phyloP scores from a whole-genome alignment of 2,888 invertebrate species.

The Stegophylla sp. region DNA sequence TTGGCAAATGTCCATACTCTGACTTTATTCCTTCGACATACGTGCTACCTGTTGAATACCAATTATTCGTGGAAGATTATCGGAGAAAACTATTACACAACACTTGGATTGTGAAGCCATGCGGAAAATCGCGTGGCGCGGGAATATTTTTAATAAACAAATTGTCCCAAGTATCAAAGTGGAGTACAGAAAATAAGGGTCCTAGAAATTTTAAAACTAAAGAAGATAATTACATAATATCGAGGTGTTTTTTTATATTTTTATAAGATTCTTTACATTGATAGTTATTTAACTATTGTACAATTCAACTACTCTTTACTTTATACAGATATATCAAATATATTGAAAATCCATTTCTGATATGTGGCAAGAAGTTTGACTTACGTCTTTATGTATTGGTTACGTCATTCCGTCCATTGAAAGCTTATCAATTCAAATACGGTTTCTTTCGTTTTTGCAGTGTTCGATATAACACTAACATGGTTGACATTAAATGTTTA shows the following conservation, averaged over 20 bases:
- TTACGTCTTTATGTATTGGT: constrained; percentile 89
- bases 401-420: constrained; percentile 89
- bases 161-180: constrained; percentile 88
- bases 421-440: constrained; percentile 88
- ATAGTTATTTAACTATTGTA: neutral
- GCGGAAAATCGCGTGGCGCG: constrained; percentile 90
- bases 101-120: constrained; percentile 98
- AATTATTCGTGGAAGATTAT: constrained; percentile 95
- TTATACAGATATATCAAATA: constrained; percentile 67
- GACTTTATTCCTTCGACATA: constrained; percentile 94
- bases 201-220: constrained; percentile 83
- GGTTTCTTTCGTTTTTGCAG: constrained; percentile 97
- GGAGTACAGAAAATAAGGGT: no score
- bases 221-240: constrained; percentile 93
- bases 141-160: constrained; percentile 96
- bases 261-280: no score
- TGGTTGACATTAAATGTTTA: constrained; percentile 87
- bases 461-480: constrained; percentile 89
- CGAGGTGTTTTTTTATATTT: constrained; percentile 65
- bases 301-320: neutral
- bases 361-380: constrained; percentile 96
- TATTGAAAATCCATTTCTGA: constrained; percentile 91
- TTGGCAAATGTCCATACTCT: constrained; percentile 77
- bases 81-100: constrained; percentile 90
- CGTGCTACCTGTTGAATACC: constrained; percentile 90